Evolutionary conservation across 2,797 vertebrate genomes (phyloP), one percentile per base, ranked within the genome.

Genomic region (Gymnocypris eckloni): DNA sequence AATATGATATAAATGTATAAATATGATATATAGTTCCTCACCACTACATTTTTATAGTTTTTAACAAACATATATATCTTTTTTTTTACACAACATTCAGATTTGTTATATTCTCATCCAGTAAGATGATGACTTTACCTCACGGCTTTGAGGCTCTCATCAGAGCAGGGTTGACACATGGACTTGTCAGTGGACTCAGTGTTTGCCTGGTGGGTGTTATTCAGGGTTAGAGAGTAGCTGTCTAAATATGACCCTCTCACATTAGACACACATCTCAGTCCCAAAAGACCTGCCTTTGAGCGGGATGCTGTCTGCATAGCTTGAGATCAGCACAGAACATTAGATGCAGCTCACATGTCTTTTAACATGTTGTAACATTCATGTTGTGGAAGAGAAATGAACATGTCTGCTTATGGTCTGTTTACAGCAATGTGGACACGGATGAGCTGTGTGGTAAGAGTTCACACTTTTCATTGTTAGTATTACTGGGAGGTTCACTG

Each of bases 391-490:
- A 82, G 18, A 45, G 16, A 61, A 83, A 85, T 33, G 76, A 84
- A 86, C 64, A 73, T 67, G 25, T 84, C 22, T 71, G 48, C 79
- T 84, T 78, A 0, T 86, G 0, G 76, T 93, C 89, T 88, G 72
- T 85, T 28, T 88, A 11, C 93, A 99, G 97, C 92, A 98, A 97
- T 73, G 94, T 98, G 89, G 97, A 98, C 91, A 98, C 96, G 3
- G 97, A 98, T 92, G 96, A 98, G 87, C 94, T 99, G 54, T 97
- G 96, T 84, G 96, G 97, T 97, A 95, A 97, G 96, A 93, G 86
- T 6, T 15, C 45, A 88, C 56, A 87, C 2, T 41, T 81, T 43
- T 25, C 71, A 37, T 66, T 75, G 16, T 22, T 13, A 64, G 12
- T 39, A 16, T 78, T 66, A 69, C n/a, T 56, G 33, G 11, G 12